phyloP scores from a whole-genome alignment of 2,888 invertebrate species.

The Resseliella maxima region DNA sequence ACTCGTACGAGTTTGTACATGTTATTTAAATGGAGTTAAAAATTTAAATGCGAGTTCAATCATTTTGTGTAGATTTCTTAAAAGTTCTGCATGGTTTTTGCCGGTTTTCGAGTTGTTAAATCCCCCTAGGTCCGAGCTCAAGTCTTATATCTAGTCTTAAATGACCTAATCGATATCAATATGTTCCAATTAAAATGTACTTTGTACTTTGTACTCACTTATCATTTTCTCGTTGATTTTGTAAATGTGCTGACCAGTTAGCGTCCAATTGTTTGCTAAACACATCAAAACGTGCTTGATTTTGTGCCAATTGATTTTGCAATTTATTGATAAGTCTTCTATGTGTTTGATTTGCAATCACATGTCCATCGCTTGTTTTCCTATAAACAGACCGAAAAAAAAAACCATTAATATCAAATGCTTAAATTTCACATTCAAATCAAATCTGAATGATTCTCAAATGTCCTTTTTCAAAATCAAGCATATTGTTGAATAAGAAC shows the following conservation, averaged over 20 bases:
- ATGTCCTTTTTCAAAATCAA: too few species aligned
- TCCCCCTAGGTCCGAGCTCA: too few species aligned
- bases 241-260: conserved; percentile 78
- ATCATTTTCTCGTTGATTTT: conserved; percentile 68
- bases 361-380: neutral
- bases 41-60: too few species aligned
- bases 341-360: conserved; percentile 63
- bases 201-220: too few species aligned
- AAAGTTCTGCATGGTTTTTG: too few species aligned
- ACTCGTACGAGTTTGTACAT: too few species aligned
- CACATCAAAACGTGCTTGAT: conserved; percentile 80
- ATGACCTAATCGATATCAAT: neutral
- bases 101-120: too few species aligned
- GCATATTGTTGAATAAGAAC: too few species aligned
- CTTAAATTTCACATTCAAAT: neutral
- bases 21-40: too few species aligned
- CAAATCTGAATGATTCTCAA: neutral
- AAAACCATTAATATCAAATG: neutral
- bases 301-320: conserved; percentile 76
- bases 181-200: neutral
- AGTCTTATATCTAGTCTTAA: too few species aligned
- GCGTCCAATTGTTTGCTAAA: conserved; percentile 79
- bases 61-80: too few species aligned
- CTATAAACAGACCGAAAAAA: neutral
- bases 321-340: conserved; percentile 75